phyloP scores from a whole-genome alignment of 2,113 vertebrate genomes.

The Cyprinodon brontotheroides region DNA sequence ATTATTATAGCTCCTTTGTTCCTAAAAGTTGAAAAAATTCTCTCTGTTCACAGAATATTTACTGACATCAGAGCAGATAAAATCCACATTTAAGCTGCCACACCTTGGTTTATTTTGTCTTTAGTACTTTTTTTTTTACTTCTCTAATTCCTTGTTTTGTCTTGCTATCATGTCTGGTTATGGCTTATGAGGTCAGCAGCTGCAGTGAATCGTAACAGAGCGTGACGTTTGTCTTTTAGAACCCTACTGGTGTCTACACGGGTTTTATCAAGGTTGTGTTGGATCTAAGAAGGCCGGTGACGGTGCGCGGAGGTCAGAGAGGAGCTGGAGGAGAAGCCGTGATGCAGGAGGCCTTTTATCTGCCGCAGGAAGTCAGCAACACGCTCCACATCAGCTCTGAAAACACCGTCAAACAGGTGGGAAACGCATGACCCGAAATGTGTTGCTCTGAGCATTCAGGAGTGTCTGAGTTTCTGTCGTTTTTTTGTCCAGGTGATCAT shows the following conservation, averaged over 20 bases:
- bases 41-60: not conserved
- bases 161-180: not conserved
- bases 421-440: constrained; percentile 6
- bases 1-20: not conserved
- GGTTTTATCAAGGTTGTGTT: constrained; percentile 98
- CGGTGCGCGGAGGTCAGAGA: constrained; percentile 74
- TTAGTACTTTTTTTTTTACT: not conserved
- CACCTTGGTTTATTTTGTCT: not conserved
- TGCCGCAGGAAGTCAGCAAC: constrained; percentile 84
- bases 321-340: constrained; percentile 52
- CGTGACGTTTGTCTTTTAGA: constrained; percentile 70
- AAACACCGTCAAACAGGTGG: constrained; percentile 90
- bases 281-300: constrained; percentile 90
- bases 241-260: constrained; percentile 85
- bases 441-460: not conserved
- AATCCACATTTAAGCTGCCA: not conserved
- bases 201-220: too few species aligned
- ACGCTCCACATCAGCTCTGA: constrained; percentile 95
- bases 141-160: not conserved
- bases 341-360: constrained; percentile 83
- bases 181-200: too few species aligned
- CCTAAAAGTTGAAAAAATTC: not conserved
- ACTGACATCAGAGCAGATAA: not conserved
- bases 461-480: not conserved
- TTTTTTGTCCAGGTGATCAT: constrained; percentile 85